Conservation (phyloP, 2,113 vertebrate genomes). For the Dicerorhinus sumatrensis region DNA sequence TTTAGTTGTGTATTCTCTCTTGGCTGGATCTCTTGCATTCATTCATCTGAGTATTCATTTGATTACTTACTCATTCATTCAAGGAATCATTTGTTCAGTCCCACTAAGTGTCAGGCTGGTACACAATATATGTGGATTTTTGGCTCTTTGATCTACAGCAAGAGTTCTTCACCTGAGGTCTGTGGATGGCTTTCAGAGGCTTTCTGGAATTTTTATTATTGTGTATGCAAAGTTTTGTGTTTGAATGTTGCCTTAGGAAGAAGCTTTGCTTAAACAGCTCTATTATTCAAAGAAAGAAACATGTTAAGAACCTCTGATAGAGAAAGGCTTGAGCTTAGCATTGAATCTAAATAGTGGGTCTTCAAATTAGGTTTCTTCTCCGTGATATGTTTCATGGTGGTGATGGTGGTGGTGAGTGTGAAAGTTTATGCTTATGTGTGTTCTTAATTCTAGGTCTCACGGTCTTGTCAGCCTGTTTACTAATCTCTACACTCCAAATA, state of each 20-base stretch:
- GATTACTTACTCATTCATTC: conserved; percentile 61
- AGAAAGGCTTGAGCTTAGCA: background rate
- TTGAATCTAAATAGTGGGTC: background rate
- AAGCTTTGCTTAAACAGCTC: background rate
- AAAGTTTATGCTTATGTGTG: background rate
- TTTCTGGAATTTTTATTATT: background rate
- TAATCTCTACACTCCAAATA: background rate
- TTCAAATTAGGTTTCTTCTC: background rate
- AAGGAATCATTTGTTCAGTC: conserved; percentile 62
- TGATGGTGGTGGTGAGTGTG: background rate
- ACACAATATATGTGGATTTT: background rate
- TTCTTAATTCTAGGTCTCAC: background rate
- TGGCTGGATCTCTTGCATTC: conserved; percentile 52
- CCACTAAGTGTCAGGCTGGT: background rate
- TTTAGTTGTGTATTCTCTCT: conserved; percentile 35
- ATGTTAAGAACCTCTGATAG: background rate
- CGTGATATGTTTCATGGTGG: background rate
- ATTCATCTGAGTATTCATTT: conserved; percentile 66
- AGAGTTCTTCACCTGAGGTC: conserved; percentile 6
- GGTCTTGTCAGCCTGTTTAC: background rate
- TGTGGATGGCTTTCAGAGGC: background rate
- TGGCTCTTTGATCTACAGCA: conserved; percentile 29
- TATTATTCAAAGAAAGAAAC: conserved; percentile 15
- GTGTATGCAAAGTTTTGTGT: background rate
- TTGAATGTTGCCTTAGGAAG: background rate